Evolutionary conservation across 2,888 invertebrate species (phyloP).

Genomic region (Campoplex nolae): DNA sequence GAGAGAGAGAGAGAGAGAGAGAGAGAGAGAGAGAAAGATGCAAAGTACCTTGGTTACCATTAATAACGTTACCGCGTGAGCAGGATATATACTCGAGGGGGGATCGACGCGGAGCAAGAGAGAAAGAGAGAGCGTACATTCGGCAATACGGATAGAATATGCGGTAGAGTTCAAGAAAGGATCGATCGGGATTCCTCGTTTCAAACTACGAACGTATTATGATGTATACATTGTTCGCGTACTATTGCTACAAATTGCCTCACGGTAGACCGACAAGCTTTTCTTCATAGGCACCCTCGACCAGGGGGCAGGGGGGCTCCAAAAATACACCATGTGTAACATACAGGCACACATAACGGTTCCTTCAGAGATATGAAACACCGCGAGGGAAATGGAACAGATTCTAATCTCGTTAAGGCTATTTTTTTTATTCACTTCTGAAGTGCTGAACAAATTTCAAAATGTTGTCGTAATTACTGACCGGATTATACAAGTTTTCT

Average conservation of each 20-base stretch:
- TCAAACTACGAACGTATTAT: conserved; percentile 29
- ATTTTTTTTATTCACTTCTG: not conserved
- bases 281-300: conserved; percentile 37
- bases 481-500: not conserved
- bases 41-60: conserved; percentile 18
- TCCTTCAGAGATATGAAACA: not conserved
- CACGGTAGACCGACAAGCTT: conserved; percentile 40
- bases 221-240: conserved; percentile 12
- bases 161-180: conserved; percentile 33
- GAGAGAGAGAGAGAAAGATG: conserved; percentile 4
- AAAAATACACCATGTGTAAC: not conserved
- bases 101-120: not conserved
- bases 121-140: conserved; percentile 11
- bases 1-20: not conserved
- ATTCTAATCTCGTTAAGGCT: not conserved
- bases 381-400: conserved; percentile 1
- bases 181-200: conserved; percentile 37
- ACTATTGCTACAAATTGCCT: conserved; percentile 27
- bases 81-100: not conserved
- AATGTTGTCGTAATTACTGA: not conserved
- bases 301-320: not conserved
- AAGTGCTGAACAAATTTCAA: not conserved
- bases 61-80: conserved; percentile 28
- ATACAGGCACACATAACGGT: not conserved
- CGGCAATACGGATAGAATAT: not conserved